Base-by-base conservation (phyloP, 1,140 invertebrate species). In the Galleria mellonella region DNA sequence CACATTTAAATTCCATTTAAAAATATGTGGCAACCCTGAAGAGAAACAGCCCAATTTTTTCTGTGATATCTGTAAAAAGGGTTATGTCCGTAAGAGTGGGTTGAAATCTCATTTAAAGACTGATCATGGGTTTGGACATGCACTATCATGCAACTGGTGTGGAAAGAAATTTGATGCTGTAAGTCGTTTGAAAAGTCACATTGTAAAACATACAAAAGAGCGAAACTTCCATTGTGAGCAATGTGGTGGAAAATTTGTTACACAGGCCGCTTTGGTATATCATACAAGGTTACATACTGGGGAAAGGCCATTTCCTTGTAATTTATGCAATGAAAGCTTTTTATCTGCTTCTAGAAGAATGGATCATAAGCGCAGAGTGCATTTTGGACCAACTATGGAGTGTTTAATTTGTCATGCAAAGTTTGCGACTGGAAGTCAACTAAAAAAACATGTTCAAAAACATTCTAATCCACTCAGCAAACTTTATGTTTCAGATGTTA, bases 241-340 rank as follows among this genome's bases (percentile, higher is more conserved):
- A 9, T 83, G 78, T 48, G 70, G 62, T 2, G 63, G 61, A 0
- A 72, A 65, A 48, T 79, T 83, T 61, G 75, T 79, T 0, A 64
- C 72, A 14, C 51, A 64, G 29, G 55, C 72, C 0, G 70, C 75
- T 8, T 55, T 83, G 33, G 40, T 63, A 0, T 76, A 79, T 15
- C 78, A 83, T 40, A 68, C 45, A 7, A 48, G 78, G 12, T 43
- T 83, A 0, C 78, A 83, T 33, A 83, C 78, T 5, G 78, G 78
- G 0, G 78, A 83, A 39, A 52, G 47, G 35, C 78, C 78, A 1
- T 83, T 62, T 42, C 53, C 55, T n/a, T 83, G 75, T 53, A 68
- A 79, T 7, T 23, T 72, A 11, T 83, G 78, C 39, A 39, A 56
- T 44, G 66, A 76, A 48, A 69, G 66, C 12, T 83, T 83, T 44